Conservation (phyloP, 1,140 invertebrate genomes). For the Drosophila oshimai region DNA sequence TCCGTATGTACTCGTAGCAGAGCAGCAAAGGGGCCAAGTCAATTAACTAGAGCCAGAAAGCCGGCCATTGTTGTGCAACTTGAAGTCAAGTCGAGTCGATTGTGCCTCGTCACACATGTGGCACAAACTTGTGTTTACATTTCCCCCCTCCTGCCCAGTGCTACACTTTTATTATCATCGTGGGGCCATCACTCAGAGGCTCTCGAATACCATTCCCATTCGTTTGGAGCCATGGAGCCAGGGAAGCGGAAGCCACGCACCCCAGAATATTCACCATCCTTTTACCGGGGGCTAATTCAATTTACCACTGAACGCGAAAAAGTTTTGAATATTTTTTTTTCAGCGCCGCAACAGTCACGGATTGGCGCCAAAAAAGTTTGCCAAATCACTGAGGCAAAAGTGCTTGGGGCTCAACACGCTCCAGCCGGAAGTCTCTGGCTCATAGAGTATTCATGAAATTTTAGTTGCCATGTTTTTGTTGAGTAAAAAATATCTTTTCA, state of each 20-base stretch:
- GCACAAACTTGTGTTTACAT: slow-evolving; percentile 62
- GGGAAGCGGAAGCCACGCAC: slow-evolving; percentile 51
- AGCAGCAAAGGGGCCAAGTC: slow-evolving; percentile 23
- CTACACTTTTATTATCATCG: slow-evolving; percentile 52
- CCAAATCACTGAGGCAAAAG: slow-evolving; percentile 19
- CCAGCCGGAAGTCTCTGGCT: slow-evolving; percentile 2
- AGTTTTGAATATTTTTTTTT: slow-evolving; percentile 36
- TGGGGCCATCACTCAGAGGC: slow-evolving; percentile 4
- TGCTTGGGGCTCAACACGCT: not conserved
- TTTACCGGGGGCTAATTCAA: slow-evolving; percentile 51
- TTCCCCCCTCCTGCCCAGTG: slow-evolving; percentile 6
- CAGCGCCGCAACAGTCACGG: not conserved
- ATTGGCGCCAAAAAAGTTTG: slow-evolving; percentile 53
- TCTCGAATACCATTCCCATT: not conserved
- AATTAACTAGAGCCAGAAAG: slow-evolving; percentile 56
- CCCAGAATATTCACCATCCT: not conserved
- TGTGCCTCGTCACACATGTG: slow-evolving; percentile 54
- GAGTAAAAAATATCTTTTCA: not conserved
- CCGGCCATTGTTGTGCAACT: slow-evolving; percentile 16
- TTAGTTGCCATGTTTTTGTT: slow-evolving; percentile 22
- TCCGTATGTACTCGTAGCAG: too few relatives aligned
- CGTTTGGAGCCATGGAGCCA: too few relatives aligned
- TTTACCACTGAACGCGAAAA: slow-evolving; percentile 37
- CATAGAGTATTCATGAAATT: slow-evolving; percentile 50
- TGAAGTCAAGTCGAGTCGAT: slow-evolving; percentile 24